Evolutionary conservation across 2,888 invertebrate species (phyloP).

Genomic region (Machimus rusticus): DNA sequence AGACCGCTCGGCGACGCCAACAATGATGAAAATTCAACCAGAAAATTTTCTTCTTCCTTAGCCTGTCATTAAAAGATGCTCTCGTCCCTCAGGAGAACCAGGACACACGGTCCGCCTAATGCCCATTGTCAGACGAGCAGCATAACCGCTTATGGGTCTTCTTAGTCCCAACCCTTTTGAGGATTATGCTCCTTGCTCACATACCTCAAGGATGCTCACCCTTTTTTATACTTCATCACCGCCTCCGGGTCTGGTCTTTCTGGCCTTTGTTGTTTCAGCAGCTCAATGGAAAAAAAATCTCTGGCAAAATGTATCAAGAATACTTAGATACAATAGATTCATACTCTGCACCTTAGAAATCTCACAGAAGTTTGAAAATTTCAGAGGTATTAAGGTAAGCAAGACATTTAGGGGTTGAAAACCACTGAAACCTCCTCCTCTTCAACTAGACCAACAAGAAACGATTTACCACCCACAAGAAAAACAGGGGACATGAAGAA

Average conservation of each 20-base stretch:
- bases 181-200: not conserved
- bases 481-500: not conserved
- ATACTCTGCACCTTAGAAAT: not conserved
- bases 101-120: not conserved
- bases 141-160: not conserved
- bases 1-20: not conserved
- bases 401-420: not conserved
- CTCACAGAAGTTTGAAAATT: not conserved
- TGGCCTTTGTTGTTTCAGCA: not conserved
- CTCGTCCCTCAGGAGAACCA: not conserved
- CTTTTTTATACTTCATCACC: not conserved
- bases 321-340: not conserved
- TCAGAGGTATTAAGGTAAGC: not conserved
- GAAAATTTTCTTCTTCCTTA: not conserved
- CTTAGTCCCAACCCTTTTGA: not conserved
- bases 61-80: not conserved
- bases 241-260: not conserved
- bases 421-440: not conserved
- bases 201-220: not conserved
- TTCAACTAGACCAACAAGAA: not conserved
- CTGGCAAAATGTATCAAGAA: not conserved
- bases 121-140: not conserved
- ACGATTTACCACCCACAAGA: not conserved
- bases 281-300: not conserved
- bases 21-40: not conserved